These are phyloP conservation scores for Amphibalanus amphitrite DNA, from an alignment of 1,140 invertebrate genomes.

Conservation along the genomic window DNA sequence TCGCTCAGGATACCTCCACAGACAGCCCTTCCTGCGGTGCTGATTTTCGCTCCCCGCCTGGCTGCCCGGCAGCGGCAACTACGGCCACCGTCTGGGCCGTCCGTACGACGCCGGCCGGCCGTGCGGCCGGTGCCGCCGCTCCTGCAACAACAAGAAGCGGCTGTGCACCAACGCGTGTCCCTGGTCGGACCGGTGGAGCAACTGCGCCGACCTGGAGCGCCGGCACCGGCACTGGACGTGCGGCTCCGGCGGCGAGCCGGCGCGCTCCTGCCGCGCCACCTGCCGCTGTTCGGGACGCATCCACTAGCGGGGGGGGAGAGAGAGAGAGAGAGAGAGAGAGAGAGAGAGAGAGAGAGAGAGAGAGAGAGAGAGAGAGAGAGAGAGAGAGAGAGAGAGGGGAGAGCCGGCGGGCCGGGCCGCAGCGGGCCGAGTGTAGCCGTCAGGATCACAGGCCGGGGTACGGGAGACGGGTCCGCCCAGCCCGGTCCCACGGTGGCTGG, in stretches of 20 bases:
- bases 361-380: too few species aligned
- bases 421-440: too few species aligned
- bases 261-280: constrained; percentile 28
- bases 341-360: too few species aligned
- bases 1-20: too few species aligned
- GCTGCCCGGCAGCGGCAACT: constrained; percentile 61
- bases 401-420: too few species aligned
- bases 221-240: constrained; percentile 44
- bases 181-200: constrained; percentile 47
- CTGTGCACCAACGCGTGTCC: constrained; percentile 56
- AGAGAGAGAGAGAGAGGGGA: too few species aligned
- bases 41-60: too few species aligned
- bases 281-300: constrained; percentile 42
- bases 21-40: too few species aligned
- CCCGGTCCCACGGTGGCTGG: too few species aligned
- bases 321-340: too few species aligned
- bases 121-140: constrained; percentile 42
- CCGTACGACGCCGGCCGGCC: constrained; percentile 45
- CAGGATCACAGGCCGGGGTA: too few species aligned
- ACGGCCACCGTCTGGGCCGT: constrained; percentile 35
- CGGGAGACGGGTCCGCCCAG: too few species aligned
- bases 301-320: constrained; percentile 22
- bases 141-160: constrained; percentile 37
- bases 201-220: constrained; percentile 43
- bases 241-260: constrained; percentile 22